Evolutionary conservation across 1,140 invertebrate genomes (phyloP).

Genomic region (Zaprionus ghesquierei): DNA sequence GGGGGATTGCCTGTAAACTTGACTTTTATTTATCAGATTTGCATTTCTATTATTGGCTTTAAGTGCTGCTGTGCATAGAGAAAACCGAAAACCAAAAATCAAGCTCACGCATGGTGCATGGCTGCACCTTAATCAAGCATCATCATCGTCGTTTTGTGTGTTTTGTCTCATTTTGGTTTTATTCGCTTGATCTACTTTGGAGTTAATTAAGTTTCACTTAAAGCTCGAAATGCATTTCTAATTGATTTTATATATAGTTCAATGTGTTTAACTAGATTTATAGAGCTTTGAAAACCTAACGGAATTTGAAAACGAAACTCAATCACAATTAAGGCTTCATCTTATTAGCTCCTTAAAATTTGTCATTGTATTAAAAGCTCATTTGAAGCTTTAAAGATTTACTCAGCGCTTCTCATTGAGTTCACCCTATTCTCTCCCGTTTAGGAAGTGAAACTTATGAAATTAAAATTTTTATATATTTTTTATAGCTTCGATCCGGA

Average conservation of each 20-base stretch:
- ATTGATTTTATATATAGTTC: not conserved
- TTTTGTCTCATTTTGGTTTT: not conserved
- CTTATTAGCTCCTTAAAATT: not conserved
- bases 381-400: not conserved
- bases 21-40: not conserved
- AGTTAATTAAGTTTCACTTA: not conserved
- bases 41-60: not conserved
- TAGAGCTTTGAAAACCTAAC: not conserved
- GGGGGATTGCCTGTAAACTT: not conserved
- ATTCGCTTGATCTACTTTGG: not conserved
- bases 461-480: not conserved
- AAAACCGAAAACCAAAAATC: no score
- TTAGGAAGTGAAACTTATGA: conserved; percentile 36
- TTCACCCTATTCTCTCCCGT: no score
- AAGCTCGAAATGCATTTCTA: not conserved
- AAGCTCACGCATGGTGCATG: not conserved
- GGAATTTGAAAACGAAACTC: no score
- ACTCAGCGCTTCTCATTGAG: not conserved
- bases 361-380: not conserved
- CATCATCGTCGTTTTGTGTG: not conserved
- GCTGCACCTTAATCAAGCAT: not conserved
- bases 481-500: conserved; percentile 4
- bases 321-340: not conserved
- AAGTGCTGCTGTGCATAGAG: not conserved
- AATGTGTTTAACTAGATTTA: not conserved